A percentile compares a stretch with the other conserved stretches of the same genome.
Evolutionary conservation across 2,797 vertebrate species (phyloP).

Genomic region (Chrysolophus pictus): DNA sequence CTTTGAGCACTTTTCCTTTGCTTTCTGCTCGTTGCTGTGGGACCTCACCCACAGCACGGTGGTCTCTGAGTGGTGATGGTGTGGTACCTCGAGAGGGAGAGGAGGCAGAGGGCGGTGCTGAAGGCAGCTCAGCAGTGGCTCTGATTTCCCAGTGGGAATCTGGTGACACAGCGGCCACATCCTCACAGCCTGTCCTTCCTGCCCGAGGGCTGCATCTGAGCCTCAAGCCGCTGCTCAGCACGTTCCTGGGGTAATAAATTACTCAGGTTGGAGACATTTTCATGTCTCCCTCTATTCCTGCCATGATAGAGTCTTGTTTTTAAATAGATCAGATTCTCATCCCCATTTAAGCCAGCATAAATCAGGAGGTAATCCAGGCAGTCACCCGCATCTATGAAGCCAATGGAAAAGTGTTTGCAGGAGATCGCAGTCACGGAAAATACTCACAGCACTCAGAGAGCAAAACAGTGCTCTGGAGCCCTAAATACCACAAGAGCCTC

Average conservation of each 20-base stretch:
- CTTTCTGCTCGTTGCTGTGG: not conserved
- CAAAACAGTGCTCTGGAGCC: conserved; percentile 26
- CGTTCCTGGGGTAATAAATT: not conserved
- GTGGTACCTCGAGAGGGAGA: accelerated
- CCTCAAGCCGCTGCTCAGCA: not conserved
- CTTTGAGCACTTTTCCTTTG: not conserved
- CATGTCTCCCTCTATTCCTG: not conserved
- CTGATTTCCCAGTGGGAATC: not conserved
- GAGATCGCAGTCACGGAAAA: not conserved
- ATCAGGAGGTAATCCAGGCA: conserved; percentile 29
- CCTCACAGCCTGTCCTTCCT: not conserved
- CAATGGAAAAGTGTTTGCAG: not conserved
- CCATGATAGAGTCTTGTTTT: not conserved
- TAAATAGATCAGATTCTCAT: conserved; percentile 25
- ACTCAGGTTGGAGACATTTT: not conserved
- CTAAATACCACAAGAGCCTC: conserved; percentile 27
- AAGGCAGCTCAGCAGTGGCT: not conserved
- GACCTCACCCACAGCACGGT: accelerated
- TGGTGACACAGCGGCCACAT: not conserved
- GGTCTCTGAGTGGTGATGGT: not conserved
- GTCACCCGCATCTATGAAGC: not conserved
- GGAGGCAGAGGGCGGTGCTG: not conserved
- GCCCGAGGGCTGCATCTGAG: not conserved
- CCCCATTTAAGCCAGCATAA: not conserved
- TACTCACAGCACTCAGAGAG: not conserved